phyloP scores from a whole-genome alignment of 1,140 invertebrate species.

The Aporrectodea caliginosa region DNA sequence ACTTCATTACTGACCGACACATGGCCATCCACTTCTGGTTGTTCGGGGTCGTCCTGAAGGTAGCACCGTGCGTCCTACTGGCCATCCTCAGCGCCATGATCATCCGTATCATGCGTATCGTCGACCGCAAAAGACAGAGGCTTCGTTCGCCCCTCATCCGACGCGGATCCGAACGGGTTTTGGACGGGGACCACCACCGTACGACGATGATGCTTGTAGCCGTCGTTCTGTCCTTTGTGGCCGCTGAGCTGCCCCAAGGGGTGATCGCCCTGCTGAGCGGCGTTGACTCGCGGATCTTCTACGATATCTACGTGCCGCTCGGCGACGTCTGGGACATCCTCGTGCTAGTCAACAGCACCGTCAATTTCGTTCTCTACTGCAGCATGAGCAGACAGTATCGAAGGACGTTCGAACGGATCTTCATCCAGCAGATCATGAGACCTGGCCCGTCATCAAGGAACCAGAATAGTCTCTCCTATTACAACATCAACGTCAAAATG shows the following conservation, averaged over 20 bases:
- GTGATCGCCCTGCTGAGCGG: conserved; percentile 48
- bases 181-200: conserved; percentile 44
- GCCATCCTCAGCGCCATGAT: conserved; percentile 55
- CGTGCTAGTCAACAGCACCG: conserved; percentile 82
- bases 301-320: conserved; percentile 59
- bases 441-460: background rate
- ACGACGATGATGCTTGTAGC: conserved; percentile 88
- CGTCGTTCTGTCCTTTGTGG: conserved; percentile 76
- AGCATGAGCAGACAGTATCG: conserved; percentile 90
- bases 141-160: background rate
- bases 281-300: conserved; percentile 43
- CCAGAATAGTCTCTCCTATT: background rate
- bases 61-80: conserved; percentile 57
- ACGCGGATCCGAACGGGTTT: background rate
- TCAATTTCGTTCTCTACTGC: conserved; percentile 92
- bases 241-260: conserved; percentile 76
- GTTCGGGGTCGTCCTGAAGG: conserved; percentile 46
- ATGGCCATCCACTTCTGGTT: conserved; percentile 44
- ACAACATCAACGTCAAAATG: background rate
- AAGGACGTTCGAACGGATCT: conserved; percentile 72
- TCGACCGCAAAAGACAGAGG: background rate
- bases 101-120: conserved; percentile 43
- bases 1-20: conserved; percentile 29
- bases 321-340: conserved; percentile 88
- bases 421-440: background rate